Percentiles rank a stretch among this genome's conserved stretches.
These are phyloP conservation scores for Stegastes partitus DNA, from an alignment of 2,113 vertebrate genomes.

Conservation along the genomic window DNA sequence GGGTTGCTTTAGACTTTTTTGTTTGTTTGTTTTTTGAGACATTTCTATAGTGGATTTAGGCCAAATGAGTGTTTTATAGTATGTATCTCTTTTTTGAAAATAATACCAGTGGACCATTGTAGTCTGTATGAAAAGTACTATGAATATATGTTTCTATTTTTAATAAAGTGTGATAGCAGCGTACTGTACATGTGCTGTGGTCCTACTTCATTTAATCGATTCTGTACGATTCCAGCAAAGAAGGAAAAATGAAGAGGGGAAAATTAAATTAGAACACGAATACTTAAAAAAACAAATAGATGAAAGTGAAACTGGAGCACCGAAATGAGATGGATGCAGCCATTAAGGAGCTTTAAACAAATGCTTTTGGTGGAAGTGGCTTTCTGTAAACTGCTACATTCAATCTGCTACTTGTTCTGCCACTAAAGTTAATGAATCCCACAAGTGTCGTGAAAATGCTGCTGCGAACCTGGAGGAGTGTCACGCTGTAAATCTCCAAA, in stretches of 20 bases:
- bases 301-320: background rate
- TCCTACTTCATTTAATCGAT: conserved; percentile 57
- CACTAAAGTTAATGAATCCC: conserved; percentile 58
- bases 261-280: too few relatives aligned
- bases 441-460: conserved; percentile 39
- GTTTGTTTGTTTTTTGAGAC: conserved; percentile 47
- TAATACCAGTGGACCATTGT: conserved; percentile 81
- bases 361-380: background rate
- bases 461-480: conserved; percentile 37
- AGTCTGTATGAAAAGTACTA: conserved; percentile 83
- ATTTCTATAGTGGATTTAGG: conserved; percentile 80
- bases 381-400: conserved; percentile 10
- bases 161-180: conserved; percentile 84
- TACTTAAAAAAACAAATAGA: background rate
- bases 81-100: conserved; percentile 73
- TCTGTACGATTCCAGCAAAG: too few relatives aligned
- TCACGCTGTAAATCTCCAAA: conserved; percentile 55
- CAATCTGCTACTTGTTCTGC: conserved; percentile 36
- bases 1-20: conserved; percentile 7
- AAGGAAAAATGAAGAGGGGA: too few relatives aligned
- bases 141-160: conserved; percentile 86
- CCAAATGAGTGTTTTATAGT: conserved; percentile 81
- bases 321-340: background rate
- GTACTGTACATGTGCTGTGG: conserved; percentile 58
- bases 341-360: conserved; percentile 10